Evolutionary conservation across 2,797 vertebrate species (phyloP).

Genomic region (Cryptoblepharus egeriae): DNA sequence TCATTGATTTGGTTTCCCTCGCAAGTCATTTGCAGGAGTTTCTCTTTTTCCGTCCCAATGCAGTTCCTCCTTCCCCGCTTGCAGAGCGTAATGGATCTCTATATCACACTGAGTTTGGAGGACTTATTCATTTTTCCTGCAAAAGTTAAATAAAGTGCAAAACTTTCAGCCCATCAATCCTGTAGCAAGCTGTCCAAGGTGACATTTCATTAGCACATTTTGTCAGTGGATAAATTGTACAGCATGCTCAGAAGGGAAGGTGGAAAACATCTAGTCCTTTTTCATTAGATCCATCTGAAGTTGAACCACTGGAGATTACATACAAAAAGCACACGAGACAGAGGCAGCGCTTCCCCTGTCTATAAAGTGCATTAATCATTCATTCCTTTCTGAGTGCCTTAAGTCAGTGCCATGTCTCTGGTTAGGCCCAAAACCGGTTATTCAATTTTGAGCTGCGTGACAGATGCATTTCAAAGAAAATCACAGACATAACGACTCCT

Average conservation of each 20-base stretch:
- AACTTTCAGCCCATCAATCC: slow-evolving; percentile 89
- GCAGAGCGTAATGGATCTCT: slow-evolving; percentile 73
- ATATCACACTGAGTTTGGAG: slow-evolving; percentile 76
- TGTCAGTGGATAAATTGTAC: slow-evolving; percentile 92
- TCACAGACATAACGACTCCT: slow-evolving; percentile 87
- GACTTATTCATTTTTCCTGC: slow-evolving; percentile 80
- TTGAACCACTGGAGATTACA: slow-evolving; percentile 82
- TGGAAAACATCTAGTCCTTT: slow-evolving; percentile 84
- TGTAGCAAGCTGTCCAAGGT: slow-evolving; percentile 87
- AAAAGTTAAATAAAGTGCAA: slow-evolving; percentile 89
- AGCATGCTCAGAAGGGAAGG: slow-evolving; percentile 80
- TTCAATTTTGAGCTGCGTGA: slow-evolving; percentile 82
- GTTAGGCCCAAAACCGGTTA: slow-evolving; percentile 76
- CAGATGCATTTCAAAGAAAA: slow-evolving; percentile 89
- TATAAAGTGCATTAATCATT: slow-evolving; percentile 90
- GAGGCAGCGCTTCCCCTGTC: slow-evolving; percentile 78
- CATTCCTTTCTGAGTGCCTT: slow-evolving; percentile 76
- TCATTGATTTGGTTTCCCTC: slow-evolving; percentile 63
- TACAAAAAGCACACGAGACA: slow-evolving; percentile 79
- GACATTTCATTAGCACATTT: slow-evolving; percentile 95
- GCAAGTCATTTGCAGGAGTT: slow-evolving; percentile 35
- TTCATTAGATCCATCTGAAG: slow-evolving; percentile 85
- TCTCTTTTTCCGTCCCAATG: slow-evolving; percentile 38
- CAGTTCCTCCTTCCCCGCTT: slow-evolving; percentile 50
- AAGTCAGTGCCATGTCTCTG: slow-evolving; percentile 76